Base-by-base conservation (phyloP, 2,888 invertebrate genomes). In the Operophtera brumata region DNA sequence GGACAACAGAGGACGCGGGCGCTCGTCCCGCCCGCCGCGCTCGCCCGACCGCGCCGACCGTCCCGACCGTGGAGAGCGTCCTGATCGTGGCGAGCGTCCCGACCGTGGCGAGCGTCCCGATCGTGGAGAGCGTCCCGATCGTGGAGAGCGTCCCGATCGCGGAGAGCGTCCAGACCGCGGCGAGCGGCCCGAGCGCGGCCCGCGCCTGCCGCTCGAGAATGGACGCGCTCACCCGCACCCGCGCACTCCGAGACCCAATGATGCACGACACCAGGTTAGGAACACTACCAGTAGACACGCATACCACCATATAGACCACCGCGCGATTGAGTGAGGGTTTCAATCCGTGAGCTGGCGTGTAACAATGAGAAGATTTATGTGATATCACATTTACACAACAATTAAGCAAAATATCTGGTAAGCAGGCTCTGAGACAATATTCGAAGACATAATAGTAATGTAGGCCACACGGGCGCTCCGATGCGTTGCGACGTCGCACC, bases 171-270 rank as follows among this genome's bases (percentile, higher is more conserved):
- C 50, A n/a, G 65, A 61, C 36, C 56, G 62, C 54, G 8, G 51
- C 36, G 61, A 78, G 77, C 57, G 73, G 14, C 46, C 54, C 28
- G 80, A 78, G 66, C 69, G 81, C 46, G 46, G 52, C 8, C 50
- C 47, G 30, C 80, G 82, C 58, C 71, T 77, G 62, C 83, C 83
- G 47, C 70, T 84, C 7, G 85, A 86, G 83, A 87, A 85, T 72
- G 86, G 86, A 0, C 84, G 83, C 59, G 73, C 81, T 54, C 81
- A 80, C 58, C 67, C 75, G 42, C 49, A 57, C 11, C 58, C 59
- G 28, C 59, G 74, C 70, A 65, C 70, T 48, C 72, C 72, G 57
- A 71, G 75, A 9, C 43, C 60, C 45, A 49, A 50, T 47, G 63
- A 54, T 43, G 49, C 62, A 51, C 56, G 60, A 56, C 61, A 53